Conservation (phyloP, 2,113 vertebrate species). For the Hystrix cristata region DNA sequence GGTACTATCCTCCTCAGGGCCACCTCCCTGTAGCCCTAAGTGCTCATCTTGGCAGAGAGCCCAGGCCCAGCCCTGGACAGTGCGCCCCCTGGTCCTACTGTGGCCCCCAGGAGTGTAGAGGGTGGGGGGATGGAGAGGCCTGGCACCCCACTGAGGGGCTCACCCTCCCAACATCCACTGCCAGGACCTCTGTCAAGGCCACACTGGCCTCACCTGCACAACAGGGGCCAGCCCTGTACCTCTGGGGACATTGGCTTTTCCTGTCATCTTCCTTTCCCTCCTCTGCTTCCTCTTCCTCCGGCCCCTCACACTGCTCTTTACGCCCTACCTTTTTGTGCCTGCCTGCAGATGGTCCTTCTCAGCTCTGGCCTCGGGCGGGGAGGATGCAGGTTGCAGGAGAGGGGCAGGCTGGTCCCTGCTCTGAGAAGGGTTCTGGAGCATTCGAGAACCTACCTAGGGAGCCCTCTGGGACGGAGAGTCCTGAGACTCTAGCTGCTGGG, state of each 20-base stretch:
- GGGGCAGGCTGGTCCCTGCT: not conserved
- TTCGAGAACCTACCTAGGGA: not conserved
- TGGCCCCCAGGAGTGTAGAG: not conserved
- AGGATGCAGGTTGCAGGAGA: not conserved
- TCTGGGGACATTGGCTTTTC: not conserved
- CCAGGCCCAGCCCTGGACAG: not conserved
- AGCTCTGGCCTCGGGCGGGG: not conserved
- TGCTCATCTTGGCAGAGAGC: not conserved
- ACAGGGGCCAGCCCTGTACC: not conserved
- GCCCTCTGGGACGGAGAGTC: not conserved
- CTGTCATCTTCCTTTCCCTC: accelerated
- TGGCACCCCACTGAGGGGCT: not conserved
- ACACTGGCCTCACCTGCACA: not conserved
- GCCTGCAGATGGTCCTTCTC: not conserved
- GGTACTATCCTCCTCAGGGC: not conserved
- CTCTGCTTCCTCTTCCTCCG: not conserved
- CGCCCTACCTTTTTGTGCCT: not conserved
- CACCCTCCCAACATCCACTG: not conserved
- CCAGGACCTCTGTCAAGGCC: too few species aligned
- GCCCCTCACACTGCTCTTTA: not conserved
- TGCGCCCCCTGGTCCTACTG: not conserved
- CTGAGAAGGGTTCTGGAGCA: not conserved
- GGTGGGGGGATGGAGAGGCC: accelerated
- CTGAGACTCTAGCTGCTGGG: not conserved
- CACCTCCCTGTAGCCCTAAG: not conserved